Evolutionary conservation across 1,140 invertebrate species (phyloP), one percentile per base, ranked within the genome.

Genomic region (Saccostrea echinata): DNA sequence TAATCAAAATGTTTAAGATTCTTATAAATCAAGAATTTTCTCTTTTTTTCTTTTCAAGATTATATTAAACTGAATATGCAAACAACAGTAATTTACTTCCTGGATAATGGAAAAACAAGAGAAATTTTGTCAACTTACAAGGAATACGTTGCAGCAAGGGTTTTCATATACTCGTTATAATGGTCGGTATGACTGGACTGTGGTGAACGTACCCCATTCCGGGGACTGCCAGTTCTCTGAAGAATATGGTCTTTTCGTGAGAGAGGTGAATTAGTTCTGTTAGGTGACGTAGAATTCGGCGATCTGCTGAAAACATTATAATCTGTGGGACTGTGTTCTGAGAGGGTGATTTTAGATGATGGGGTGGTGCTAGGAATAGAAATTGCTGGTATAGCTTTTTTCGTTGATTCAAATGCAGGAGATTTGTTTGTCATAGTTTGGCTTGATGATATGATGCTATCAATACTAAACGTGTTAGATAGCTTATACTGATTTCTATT

Each of bases 81-180:
- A 61, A 61, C 18, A 61, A 21, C 18, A 18, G 55, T 18, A 21
- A 57, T 21, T n/a, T 61, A 21, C 18, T 61, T 61, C 55, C n/a
- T 21, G 13, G n/a, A 21, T 61, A 61, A 6, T 61, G 55, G 6
- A 18, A 21, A 21, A 21, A 61, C 18, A 1, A 21, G n/a, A 21
- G 18, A n/a, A 13, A 64, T 16, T 76, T 33, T 24, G 13, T 30
- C 4, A 18, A 76, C 68, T 76, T 86, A 57, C 57, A 88, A 82
- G 3, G 84, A 80, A 35, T 92, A 90, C 3, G 88, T 89, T 21
- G 91, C 90, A 18, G 91, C 91, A 16, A 92, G 68, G 35, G 89
- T 82, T 33, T 90, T 84, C 91, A 92, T 92, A 83, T 91, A 92
- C 24, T 92, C 91, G 57, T 90, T 92, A 83, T 90, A 80, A 24